Conservation (phyloP, 2,888 invertebrate species). For the Eupithecia centaureata region DNA sequence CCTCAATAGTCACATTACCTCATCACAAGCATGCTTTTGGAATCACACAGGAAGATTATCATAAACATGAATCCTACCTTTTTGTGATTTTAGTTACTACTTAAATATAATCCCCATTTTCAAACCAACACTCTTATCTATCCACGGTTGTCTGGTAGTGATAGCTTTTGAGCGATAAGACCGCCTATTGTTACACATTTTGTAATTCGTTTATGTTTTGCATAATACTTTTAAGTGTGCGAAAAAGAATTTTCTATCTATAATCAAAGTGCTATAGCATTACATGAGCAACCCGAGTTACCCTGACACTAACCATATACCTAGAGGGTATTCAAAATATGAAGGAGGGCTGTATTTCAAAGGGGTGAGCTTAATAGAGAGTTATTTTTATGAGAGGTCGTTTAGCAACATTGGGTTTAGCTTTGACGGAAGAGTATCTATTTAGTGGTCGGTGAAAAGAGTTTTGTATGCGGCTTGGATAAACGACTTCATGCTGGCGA, state of each 20-base stretch:
- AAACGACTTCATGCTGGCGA: not conserved
- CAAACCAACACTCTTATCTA: no score
- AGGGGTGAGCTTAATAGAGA: slow-evolving; percentile 35
- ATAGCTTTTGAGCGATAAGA: no score
- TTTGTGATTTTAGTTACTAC: no score
- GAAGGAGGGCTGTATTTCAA: slow-evolving; percentile 57
- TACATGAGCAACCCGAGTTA: not conserved
- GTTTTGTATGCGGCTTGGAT: not conserved
- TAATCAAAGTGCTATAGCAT: not conserved
- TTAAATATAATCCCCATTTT: no score
- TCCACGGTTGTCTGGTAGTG: no score
- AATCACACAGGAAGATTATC: no score
- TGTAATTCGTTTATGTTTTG: no score
- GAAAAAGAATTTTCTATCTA: not conserved
- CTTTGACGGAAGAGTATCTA: slow-evolving; percentile 14
- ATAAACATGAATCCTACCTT: no score
- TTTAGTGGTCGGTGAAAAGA: not conserved
- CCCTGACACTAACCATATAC: slow-evolving; percentile 5
- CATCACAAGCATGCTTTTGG: no score
- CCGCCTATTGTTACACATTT: no score
- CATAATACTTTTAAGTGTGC: no score
- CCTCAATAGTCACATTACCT: no score
- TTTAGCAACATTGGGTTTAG: slow-evolving; percentile 20
- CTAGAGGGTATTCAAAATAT: slow-evolving; percentile 78
- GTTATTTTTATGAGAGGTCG: slow-evolving; percentile 35